Evolutionary conservation across 2,888 invertebrate species (phyloP).

Genomic region (Leptura quadrifasciata): DNA sequence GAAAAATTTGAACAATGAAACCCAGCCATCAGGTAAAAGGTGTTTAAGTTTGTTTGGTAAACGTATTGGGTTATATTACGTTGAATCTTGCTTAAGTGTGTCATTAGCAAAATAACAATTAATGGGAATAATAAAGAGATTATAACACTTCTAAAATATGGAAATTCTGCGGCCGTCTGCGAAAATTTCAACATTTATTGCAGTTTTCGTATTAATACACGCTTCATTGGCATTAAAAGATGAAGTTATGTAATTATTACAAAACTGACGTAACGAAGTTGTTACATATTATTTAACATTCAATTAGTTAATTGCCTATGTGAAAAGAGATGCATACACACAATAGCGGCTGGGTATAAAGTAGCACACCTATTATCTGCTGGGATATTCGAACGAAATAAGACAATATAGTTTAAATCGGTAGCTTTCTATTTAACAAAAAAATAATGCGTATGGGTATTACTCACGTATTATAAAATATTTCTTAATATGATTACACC

Average conservation of each 20-base stretch:
- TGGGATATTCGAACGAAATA: background rate
- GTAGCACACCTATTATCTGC: background rate
- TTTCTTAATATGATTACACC: constrained; percentile 15
- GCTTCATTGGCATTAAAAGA: background rate
- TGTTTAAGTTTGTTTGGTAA: background rate
- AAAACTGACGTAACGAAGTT: constrained; percentile 5
- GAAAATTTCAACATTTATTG: constrained; percentile 6
- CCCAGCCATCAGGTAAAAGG: no score
- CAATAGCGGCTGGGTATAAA: constrained; percentile 2
- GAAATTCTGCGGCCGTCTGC: background rate
- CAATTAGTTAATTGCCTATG: constrained; percentile 30
- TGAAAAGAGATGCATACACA: constrained; percentile 30
- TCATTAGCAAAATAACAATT: background rate
- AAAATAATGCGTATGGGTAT: constrained; percentile 16
- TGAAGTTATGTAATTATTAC: constrained; percentile 20
- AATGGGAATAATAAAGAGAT: background rate
- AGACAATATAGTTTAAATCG: constrained; percentile 25
- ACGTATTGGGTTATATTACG: background rate
- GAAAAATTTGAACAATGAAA: no score
- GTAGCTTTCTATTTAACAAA: constrained; percentile 21
- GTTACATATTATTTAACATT: background rate
- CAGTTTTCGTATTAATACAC: constrained; percentile 13
- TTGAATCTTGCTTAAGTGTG: background rate
- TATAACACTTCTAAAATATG: constrained; percentile 6
- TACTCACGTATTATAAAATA: constrained; percentile 27